Base-by-base conservation (phyloP, 2,888 invertebrate species). In the Opisthograptis luteolata region DNA sequence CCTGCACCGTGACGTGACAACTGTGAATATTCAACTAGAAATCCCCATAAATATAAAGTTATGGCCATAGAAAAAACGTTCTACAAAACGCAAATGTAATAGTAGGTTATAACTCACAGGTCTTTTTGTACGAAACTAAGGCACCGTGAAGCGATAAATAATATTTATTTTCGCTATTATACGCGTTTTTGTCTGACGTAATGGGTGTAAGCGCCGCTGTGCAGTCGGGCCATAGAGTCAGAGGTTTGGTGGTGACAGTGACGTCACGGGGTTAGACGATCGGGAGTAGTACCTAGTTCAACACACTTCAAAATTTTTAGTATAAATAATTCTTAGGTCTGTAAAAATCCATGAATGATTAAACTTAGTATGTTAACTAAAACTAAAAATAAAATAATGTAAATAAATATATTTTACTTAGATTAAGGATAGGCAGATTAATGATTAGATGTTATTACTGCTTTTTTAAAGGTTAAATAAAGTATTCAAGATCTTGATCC, bases 141-240 rank as follows among this genome's bases (percentile, higher is more conserved):
- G 85, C 90, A 87, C 82, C 89, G 88, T 90, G 89, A 90, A 87
- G 85, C 87, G 78, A 89, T 89, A 90, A 88, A 90, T 90, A 87
- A 85, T 89, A 86, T 90, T 90, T 89, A 90, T 90, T 88, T 89
- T 86, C 85, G 86, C 87, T 88, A 89, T 90, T 90, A 88, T 88
- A 87, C 87, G 81, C 80, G 85, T 84, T 88, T 87, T 87, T 89
- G 89, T 89, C 84, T 83, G 84, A 82, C 76, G 86, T 86, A 84
- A 87, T 86, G 87, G 87, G 79, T 81, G 84, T 81, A 78, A 79
- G 81, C 73, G 76, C 67, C 67, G 42, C 35, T 31, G 74, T 76
- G 82, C 76, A 78, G 70, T 39, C 59, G 60, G 76, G 77, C 75
- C 69, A 55, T 36, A 45, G 39, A 53, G 44, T 10, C 17, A 27